Percentiles rank a stretch among this genome's conserved stretches.
phyloP scores from a whole-genome alignment of 2,888 invertebrate genomes.

The Luperina nickerlii region DNA sequence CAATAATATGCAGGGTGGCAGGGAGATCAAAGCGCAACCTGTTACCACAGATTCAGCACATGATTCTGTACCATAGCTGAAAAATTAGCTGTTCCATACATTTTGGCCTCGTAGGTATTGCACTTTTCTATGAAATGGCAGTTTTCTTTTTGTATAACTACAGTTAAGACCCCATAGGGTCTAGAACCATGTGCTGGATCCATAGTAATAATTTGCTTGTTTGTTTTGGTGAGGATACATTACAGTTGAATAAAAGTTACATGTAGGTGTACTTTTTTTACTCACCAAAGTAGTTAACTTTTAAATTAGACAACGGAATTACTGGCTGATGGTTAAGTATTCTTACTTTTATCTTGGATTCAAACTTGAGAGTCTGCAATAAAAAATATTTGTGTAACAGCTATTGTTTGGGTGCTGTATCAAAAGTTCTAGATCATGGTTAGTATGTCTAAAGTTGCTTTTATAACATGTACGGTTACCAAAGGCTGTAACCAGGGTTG shows the following conservation, averaged over 20 bases:
- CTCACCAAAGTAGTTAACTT: conserved; percentile 93
- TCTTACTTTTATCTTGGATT: conserved; percentile 84
- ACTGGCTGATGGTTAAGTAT: conserved; percentile 91
- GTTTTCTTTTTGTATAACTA: too few species aligned
- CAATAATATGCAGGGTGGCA: background rate
- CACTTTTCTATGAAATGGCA: background rate
- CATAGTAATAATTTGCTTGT: too few species aligned
- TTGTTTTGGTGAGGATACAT: background rate
- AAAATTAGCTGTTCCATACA: background rate
- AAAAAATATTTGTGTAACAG: background rate
- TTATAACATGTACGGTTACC: background rate
- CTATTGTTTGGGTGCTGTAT: background rate
- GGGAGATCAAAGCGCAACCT: background rate
- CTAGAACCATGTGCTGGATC: too few species aligned
- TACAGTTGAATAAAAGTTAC: background rate
- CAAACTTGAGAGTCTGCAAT: conserved; percentile 84
- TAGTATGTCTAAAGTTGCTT: background rate
- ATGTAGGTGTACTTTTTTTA: conserved; percentile 29
- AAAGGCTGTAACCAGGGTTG: background rate
- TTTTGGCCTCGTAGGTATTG: background rate
- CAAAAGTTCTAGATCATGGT: background rate
- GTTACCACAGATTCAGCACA: too few species aligned
- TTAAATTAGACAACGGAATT: conserved; percentile 92
- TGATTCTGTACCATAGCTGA: background rate
- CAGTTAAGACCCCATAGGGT: too few species aligned